Evolutionary conservation across 1,140 invertebrate genomes (phyloP).

Genomic region (Pectinophora gossypiella): DNA sequence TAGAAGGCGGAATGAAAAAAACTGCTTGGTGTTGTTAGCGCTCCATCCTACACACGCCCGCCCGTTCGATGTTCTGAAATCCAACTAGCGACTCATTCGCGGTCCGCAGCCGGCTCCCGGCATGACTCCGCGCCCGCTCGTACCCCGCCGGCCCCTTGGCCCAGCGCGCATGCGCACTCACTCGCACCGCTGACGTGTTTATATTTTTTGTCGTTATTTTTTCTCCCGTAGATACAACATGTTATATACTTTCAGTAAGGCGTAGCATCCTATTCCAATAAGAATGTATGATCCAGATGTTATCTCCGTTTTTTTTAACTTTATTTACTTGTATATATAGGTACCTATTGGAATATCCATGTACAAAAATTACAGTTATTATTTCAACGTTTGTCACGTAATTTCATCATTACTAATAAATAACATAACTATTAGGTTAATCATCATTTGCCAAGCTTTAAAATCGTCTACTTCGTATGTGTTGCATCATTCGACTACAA

Average conservation of each 20-base stretch:
- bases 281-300: not conserved
- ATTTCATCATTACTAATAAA: too few species aligned
- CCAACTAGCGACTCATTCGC: slow-evolving; percentile 55
- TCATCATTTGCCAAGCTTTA: too few species aligned
- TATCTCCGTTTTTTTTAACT: too few species aligned
- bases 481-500: slow-evolving; percentile 17
- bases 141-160: slow-evolving; percentile 27
- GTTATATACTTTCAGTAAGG: not conserved
- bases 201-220: slow-evolving; percentile 66
- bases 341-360: too few species aligned
- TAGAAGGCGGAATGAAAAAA: slow-evolving; percentile 71
- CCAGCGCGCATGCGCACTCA: slow-evolving; percentile 61
- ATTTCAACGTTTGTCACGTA: too few species aligned
- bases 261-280: not conserved
- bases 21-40: slow-evolving; percentile 63
- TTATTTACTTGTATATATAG: too few species aligned
- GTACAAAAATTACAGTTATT: too few species aligned
- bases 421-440: too few species aligned
- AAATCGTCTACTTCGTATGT: not conserved
- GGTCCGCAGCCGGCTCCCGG: slow-evolving; percentile 40
- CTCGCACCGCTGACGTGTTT: slow-evolving; percentile 67
- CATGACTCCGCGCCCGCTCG: slow-evolving; percentile 19
- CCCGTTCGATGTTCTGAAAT: slow-evolving; percentile 74
- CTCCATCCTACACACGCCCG: slow-evolving; percentile 73
- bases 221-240: slow-evolving; percentile 13